Evolutionary conservation across 1,140 invertebrate genomes (phyloP), one percentile per base, ranked within the genome.

Genomic region (Muscidifurax raptorellus): DNA sequence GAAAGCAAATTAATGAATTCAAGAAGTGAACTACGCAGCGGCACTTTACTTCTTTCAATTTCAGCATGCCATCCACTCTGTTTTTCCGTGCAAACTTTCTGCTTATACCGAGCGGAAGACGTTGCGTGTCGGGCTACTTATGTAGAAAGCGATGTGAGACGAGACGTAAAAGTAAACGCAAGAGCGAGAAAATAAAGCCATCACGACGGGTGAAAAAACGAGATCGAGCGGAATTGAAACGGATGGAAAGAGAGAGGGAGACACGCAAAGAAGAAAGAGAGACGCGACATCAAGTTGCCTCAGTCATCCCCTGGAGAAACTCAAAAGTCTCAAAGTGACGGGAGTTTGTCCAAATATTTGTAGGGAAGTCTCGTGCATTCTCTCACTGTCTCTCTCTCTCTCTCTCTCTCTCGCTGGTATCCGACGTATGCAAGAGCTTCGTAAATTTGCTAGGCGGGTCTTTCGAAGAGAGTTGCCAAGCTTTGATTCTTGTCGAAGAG

Each of bases 301-400:
- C 44, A 5, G 18, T 32, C 44, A 40, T 71, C 25, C 27, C 36
- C 47, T 3, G 47, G 44, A 40, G 30, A 30, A 85, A 69, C 40
- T 52, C 36, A 30, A 40, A 85, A 82, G n/a, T 74, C n/a, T 76
- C n/a, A 18, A 44, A 47, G 44, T 74, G 47, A 15, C 59, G n/a
- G 32, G 78, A 86, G 83, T 86, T 88, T 85, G 30, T 87, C 77
- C 81, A 87, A 88, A 84, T 86, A 87, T 87, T 87, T 86, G 75
- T 77, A 66, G 32, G 52, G 83, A 85, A 74, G 75, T 79, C 25
- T 47, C 64, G 83, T n/a, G 44, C 27, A 25, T 52, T 71, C 67
- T 28, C 67, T 69, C 4, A 6, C 30, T 10, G 27, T 71, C 67
- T 71, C 15, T n/a, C 22, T 1, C 67, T 4, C 27, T n/a, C 15